Evolutionary conservation across 2,113 vertebrate genomes (phyloP), one percentile per base, ranked within the genome.

Genomic region (Chiloscyllium plagiosum): DNA sequence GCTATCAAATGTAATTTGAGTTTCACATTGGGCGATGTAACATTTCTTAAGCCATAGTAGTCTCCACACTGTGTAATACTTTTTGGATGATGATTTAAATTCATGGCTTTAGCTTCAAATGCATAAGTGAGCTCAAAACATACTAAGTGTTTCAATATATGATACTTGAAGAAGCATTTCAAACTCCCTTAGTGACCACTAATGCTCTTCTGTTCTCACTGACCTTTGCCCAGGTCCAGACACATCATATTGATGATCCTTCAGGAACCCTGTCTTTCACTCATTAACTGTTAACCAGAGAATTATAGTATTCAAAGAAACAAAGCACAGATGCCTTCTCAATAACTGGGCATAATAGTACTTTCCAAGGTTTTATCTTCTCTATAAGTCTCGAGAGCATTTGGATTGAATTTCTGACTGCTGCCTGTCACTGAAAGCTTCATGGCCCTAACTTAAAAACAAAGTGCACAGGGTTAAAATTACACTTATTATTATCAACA

Each of bases 401-500:
- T 66, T 37, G 68, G 37, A 72, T 52, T 72, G 29, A 33, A 72
- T 95, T 95, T 95, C 93, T 95, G 15, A 68, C 93, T 50, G 33
- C n/a, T 70, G 68, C 68, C 24, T 50, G 37, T 42, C n/a, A 69
- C 68, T 72, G 42, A 47, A 72, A 72, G 17, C 68, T 50, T 42
- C 66, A 26, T 29, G 37, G 19, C 68, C 47, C n/a, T 72, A 29
- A 24, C 42, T 70, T 29, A n/a, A 47, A 68, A 94, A 47, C 19
- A 94, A 61, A 94, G n/a, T 94, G 92, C 92, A 47, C 42, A 15
- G 93, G 68, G 93, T 94, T 94, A 94, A 94, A 69, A 72, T 94
- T 94, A 94, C 93, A 72, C 3, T 22, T 70, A 26, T 94, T 69
- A 50, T 94, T 69, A 70, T 94, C 93, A 70, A 70, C 17, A 68